phyloP scores from a whole-genome alignment of 1,140 invertebrate genomes.

The Habropoda laboriosa region DNA sequence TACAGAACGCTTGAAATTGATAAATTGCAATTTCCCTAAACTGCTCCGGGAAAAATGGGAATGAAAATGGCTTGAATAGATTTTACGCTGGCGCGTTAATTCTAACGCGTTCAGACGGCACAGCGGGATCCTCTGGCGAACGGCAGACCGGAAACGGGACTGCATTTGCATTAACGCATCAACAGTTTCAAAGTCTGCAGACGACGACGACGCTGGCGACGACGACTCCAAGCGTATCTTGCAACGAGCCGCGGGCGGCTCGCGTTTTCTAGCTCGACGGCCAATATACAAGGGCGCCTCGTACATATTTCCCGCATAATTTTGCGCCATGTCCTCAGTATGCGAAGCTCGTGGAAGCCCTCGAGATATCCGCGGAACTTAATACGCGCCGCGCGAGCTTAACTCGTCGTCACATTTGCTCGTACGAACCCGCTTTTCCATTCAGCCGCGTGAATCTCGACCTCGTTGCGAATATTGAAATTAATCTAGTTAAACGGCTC shows the following conservation, averaged over 20 bases:
- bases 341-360: slow-evolving; percentile 52
- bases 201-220: background rate
- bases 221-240: background rate
- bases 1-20: too few relatives aligned
- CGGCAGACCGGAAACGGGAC: background rate
- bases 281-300: slow-evolving; percentile 55
- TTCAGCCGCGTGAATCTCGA: background rate
- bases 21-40: too few relatives aligned
- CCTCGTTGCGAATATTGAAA: background rate
- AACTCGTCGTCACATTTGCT: slow-evolving; percentile 37
- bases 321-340: slow-evolving; percentile 26
- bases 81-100: background rate
- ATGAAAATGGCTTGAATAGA: background rate
- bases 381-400: slow-evolving; percentile 41
- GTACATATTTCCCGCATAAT: slow-evolving; percentile 63
- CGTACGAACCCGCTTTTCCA: background rate
- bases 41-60: too few relatives aligned
- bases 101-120: background rate
- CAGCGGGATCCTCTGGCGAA: background rate
- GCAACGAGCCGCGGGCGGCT: background rate
- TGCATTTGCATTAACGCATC: slow-evolving; percentile 33
- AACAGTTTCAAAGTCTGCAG: slow-evolving; percentile 34
- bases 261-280: slow-evolving; percentile 51
- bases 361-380: slow-evolving; percentile 53
- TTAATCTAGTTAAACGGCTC: background rate